Percentiles rank a stretch among this genome's conserved stretches.
Conservation (phyloP, 2,113 vertebrate species). For the Lamprotornis superbus region DNA sequence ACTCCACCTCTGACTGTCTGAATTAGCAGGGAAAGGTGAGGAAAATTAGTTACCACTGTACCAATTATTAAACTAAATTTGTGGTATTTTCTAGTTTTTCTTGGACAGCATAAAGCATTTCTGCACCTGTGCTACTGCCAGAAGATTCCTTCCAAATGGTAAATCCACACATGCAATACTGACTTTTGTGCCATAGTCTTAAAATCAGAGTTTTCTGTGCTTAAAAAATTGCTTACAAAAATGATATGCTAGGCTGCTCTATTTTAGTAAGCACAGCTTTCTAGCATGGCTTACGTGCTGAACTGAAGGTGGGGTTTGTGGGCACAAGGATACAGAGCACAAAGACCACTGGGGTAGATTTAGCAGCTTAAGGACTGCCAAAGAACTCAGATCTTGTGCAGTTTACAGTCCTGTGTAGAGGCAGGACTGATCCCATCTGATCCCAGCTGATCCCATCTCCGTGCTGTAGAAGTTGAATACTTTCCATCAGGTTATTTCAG, state of each 20-base stretch:
- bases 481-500: neutral
- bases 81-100: neutral
- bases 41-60: neutral
- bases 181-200: neutral
- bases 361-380: neutral
- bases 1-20: neutral
- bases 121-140: neutral
- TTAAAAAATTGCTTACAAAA: neutral
- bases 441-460: neutral
- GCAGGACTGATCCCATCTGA: neutral
- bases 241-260: neutral
- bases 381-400: neutral
- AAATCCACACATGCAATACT: neutral
- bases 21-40: fast-evolving
- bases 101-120: neutral
- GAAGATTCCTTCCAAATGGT: neutral
- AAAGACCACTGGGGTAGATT: neutral
- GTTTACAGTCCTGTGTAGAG: neutral
- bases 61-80: neutral
- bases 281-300: fast-evolving
- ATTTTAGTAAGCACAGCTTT: neutral
- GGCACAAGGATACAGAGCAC: fast-evolving
- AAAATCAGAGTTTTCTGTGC: neutral
- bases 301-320: neutral
- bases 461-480: neutral